Conservation (phyloP, 2,113 vertebrate species). For the Crotalus viridis region DNA sequence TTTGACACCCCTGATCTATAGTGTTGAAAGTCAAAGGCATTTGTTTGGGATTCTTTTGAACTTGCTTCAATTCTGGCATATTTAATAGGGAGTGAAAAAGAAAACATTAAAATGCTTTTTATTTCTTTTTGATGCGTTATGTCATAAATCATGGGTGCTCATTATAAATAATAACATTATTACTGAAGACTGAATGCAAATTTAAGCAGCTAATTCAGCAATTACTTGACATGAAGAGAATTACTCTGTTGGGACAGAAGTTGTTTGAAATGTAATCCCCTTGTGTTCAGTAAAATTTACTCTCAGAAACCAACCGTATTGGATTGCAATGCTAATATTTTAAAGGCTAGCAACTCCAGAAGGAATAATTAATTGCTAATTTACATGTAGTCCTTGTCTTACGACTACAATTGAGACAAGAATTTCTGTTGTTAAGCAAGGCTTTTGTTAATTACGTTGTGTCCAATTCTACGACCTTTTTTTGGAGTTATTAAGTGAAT, state of each 20-base stretch:
- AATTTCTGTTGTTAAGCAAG: not conserved
- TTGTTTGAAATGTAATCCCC: not conserved
- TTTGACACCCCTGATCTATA: no score
- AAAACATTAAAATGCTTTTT: not conserved
- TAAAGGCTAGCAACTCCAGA: not conserved
- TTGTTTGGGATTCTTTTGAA: not conserved
- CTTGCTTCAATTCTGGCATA: not conserved
- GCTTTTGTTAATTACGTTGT: not conserved
- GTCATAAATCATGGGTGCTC: not conserved
- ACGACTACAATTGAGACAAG: not conserved
- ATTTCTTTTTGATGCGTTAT: not conserved
- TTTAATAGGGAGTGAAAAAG: not conserved
- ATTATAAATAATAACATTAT: not conserved
- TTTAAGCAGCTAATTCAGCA: not conserved
- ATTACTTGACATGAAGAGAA: not conserved
- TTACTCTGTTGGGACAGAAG: not conserved
- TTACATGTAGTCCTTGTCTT: not conserved
- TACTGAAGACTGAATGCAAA: not conserved
- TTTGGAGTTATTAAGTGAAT: not conserved
- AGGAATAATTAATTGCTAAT: not conserved
- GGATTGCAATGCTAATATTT: not conserved
- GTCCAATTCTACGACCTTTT: not conserved
- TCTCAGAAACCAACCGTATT: not conserved
- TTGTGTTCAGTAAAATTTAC: not conserved
- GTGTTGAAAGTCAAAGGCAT: not conserved